Evolutionary conservation across 2,797 vertebrate species (phyloP).

Genomic region (Anomalospiza imberbis): DNA sequence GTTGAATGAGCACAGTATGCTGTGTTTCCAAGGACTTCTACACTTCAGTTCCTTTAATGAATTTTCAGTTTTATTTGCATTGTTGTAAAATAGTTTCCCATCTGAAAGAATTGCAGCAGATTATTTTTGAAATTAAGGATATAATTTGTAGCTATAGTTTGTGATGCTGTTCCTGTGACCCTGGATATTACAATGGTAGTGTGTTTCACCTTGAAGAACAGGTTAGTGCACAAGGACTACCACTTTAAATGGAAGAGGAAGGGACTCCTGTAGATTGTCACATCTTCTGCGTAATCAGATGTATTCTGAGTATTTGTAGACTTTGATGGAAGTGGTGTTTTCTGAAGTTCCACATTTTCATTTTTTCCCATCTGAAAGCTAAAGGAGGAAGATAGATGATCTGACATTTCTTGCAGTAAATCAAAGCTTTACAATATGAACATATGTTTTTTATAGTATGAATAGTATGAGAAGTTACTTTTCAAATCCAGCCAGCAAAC

Average conservation of each 20-base stretch:
- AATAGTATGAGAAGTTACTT: neutral
- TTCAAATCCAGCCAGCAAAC: neutral
- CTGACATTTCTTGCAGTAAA: neutral
- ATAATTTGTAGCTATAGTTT: neutral
- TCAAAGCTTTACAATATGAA: neutral
- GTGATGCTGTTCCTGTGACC: neutral
- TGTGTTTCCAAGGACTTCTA: neutral
- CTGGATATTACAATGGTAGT: neutral
- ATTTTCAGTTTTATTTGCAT: neutral
- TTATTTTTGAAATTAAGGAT: neutral
- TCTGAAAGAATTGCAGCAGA: neutral
- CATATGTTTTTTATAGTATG: neutral
- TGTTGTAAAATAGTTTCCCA: neutral
- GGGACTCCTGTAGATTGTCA: neutral
- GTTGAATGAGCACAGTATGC: neutral
- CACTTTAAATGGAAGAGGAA: neutral
- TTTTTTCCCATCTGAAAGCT: neutral
- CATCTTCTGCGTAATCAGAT: neutral
- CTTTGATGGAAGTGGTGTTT: neutral
- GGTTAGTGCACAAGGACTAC: neutral
- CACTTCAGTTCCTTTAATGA: neutral
- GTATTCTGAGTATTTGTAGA: neutral
- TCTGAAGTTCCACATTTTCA: neutral
- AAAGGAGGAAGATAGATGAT: neutral
- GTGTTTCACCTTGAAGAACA: neutral